Evolutionary conservation across 2,797 vertebrate genomes (phyloP).

Genomic region (Siniperca scherzeri): DNA sequence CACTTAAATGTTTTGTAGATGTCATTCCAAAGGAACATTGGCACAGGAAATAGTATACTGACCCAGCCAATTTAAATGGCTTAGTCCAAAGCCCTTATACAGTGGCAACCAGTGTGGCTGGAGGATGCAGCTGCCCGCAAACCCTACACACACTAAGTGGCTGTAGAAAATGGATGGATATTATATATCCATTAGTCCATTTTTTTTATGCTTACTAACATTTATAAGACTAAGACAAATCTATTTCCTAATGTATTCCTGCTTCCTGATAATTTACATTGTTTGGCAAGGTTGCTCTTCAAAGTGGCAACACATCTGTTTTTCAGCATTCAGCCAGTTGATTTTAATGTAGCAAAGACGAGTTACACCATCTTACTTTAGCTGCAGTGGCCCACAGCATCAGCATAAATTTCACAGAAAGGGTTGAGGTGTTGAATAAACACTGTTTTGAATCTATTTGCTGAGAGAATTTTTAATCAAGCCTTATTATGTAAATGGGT

Average conservation of each 20-base stretch:
- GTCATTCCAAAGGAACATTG: conserved; percentile 14
- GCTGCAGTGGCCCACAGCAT: not conserved
- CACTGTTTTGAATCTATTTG: conserved; percentile 28
- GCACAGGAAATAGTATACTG: not conserved
- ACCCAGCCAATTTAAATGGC: not conserved
- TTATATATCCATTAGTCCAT: not conserved
- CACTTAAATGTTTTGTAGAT: conserved; percentile 9
- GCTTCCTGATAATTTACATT: conserved; percentile 10
- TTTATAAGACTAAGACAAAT: not conserved
- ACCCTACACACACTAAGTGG: not conserved
- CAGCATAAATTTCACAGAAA: conserved; percentile 9
- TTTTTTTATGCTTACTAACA: not conserved
- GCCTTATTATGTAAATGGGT: conserved; percentile 46
- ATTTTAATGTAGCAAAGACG: conserved; percentile 22
- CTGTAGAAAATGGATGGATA: not conserved
- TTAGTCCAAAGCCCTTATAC: not conserved
- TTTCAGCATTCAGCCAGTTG: conserved; percentile 17
- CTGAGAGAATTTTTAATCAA: conserved; percentile 48
- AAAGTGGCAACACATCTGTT: conserved; percentile 32
- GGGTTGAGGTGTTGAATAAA: conserved; percentile 39
- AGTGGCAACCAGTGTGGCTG: not conserved
- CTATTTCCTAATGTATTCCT: not conserved
- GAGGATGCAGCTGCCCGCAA: conserved; percentile 9
- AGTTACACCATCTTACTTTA: conserved; percentile 25
- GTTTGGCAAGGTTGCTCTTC: not conserved